A percentile compares a stretch with the other conserved stretches of the same genome.
Conservation (phyloP, 1,140 invertebrate genomes). For the Lucilia cuprina region DNA sequence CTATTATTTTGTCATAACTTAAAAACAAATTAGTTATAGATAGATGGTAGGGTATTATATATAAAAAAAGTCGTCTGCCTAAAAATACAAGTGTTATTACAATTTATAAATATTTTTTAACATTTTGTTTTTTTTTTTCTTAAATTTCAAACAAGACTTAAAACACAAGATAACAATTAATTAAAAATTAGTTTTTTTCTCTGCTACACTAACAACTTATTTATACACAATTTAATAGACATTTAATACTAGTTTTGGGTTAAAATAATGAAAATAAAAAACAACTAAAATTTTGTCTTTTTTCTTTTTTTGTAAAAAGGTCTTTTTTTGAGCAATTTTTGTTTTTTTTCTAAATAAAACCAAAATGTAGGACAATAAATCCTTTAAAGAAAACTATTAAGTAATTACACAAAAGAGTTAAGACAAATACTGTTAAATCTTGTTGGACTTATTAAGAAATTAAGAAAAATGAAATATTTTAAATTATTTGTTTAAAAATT, state of each 20-base stretch:
- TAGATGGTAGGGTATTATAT: neutral
- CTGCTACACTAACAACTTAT: neutral
- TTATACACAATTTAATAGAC: neutral
- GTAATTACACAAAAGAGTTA: neutral
- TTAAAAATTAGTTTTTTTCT: slow-evolving; percentile 16
- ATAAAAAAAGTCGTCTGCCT: neutral
- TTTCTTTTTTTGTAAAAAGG: neutral
- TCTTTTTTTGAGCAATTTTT: slow-evolving; percentile 13
- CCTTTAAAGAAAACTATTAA: neutral
- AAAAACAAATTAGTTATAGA: neutral
- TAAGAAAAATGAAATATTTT: neutral
- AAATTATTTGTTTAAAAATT: slow-evolving; percentile 9
- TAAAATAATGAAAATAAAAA: neutral
- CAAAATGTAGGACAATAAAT: neutral
- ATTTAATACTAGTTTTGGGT: neutral
- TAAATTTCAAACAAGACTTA: slow-evolving; percentile 23
- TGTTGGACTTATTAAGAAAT: neutral
- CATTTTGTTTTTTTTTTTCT: neutral
- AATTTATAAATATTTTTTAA: neutral
- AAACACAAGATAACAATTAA: slow-evolving; percentile 33
- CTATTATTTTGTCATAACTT: too few relatives aligned
- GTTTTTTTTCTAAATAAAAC: neutral
- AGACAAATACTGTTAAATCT: slow-evolving; percentile 22
- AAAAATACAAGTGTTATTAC: slow-evolving; percentile 19
- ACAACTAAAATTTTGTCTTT: neutral